Percentiles rank a stretch among this genome's conserved stretches.
Conservation (phyloP, 2,113 vertebrate genomes). For the Morone saxatilis region DNA sequence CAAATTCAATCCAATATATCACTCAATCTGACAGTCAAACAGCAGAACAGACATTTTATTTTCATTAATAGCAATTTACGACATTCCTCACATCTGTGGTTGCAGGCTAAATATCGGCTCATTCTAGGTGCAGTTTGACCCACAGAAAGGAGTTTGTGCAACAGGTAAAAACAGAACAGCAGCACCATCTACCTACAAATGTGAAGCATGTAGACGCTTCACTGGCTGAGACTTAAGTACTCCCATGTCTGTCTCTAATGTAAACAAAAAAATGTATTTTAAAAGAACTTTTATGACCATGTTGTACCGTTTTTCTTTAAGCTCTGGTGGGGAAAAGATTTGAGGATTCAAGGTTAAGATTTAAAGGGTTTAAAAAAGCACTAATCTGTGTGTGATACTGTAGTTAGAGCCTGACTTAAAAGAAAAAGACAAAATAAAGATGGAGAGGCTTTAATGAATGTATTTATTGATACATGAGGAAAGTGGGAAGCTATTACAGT, state of each 20-base stretch:
- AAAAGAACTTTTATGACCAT: background rate
- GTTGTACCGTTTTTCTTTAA: too few species aligned
- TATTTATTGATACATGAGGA: slow-evolving; percentile 59
- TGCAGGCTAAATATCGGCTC: slow-evolving; percentile 30
- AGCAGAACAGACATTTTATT: slow-evolving; percentile 46
- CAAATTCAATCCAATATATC: slow-evolving; percentile 8
- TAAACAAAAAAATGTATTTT: background rate
- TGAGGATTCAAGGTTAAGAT: too few species aligned
- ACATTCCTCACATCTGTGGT: slow-evolving; percentile 52
- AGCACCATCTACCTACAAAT: slow-evolving; percentile 58
- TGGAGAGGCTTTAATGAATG: slow-evolving; percentile 8
- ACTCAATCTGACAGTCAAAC: slow-evolving; percentile 35
- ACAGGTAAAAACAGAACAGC: slow-evolving; percentile 18
- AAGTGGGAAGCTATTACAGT: slow-evolving; percentile 14
- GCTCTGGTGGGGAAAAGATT: too few species aligned
- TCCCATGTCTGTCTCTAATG: background rate
- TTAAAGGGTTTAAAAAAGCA: background rate
- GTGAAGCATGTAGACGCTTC: background rate
- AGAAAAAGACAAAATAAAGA: background rate
- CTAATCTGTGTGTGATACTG: background rate
- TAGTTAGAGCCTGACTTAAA: background rate
- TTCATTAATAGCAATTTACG: slow-evolving; percentile 39
- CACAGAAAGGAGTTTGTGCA: background rate
- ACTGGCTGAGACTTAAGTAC: background rate
- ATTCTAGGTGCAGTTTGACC: background rate